These are phyloP conservation scores for Syngnathus typhle DNA, from an alignment of 2,113 vertebrate species.

Conservation along the genomic window DNA sequence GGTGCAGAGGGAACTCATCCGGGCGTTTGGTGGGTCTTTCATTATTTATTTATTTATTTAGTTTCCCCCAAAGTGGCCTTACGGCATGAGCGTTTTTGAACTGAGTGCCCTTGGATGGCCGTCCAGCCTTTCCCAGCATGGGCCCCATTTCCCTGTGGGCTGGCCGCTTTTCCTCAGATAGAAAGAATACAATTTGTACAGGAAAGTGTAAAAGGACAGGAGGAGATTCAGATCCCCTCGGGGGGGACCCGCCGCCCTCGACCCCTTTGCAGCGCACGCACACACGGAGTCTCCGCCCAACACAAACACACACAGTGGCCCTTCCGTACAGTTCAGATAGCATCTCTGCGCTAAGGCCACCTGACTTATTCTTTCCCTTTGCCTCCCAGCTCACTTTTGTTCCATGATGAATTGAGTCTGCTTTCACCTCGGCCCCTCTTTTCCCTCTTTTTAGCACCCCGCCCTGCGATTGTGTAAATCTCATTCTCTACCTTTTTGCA, in stretches of 20 bases:
- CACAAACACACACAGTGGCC: constrained; percentile 56
- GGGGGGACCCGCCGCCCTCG: constrained; percentile 54
- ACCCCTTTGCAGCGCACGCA: constrained; percentile 49
- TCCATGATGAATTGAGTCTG: constrained; percentile 47
- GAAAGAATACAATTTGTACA: constrained; percentile 75
- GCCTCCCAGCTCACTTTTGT: constrained; percentile 52
- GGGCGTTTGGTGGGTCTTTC: constrained; percentile 83
- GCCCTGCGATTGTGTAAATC: constrained; percentile 25
- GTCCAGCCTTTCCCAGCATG: constrained; percentile 50
- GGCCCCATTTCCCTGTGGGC: constrained; percentile 66
- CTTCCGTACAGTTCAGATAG: constrained; percentile 62
- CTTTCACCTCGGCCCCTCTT: constrained; percentile 29
- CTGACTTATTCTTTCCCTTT: constrained; percentile 48
- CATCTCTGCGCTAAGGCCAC: constrained; percentile 50
- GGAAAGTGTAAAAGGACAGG: constrained; percentile 66
- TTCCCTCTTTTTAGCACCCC: constrained; percentile 25
- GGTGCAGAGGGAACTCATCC: constrained; percentile 85
- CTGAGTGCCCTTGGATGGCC: constrained; percentile 27
- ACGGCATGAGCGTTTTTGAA: neutral
- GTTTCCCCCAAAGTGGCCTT: neutral
- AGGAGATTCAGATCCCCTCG: constrained; percentile 46
- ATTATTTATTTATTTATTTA: neutral
- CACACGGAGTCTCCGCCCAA: constrained; percentile 60
- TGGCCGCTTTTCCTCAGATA: constrained; percentile 78
- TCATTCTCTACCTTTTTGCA: constrained; percentile 36